Conservation (phyloP, 2,888 invertebrate genomes). For the Bellardia pandia region DNA sequence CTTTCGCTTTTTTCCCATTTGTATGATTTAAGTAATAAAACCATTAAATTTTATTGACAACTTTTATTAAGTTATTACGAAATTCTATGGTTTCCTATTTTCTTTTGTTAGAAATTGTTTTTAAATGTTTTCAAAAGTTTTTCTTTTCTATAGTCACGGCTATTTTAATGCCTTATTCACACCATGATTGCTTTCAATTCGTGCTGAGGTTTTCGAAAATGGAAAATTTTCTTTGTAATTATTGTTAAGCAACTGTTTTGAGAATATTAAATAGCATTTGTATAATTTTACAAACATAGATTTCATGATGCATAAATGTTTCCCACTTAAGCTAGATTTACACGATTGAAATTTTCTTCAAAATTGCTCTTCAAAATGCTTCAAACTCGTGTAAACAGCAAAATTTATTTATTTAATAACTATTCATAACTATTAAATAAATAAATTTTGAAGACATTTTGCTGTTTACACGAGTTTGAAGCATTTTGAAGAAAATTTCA, state of each 20-base stretch:
- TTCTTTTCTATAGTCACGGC: neutral
- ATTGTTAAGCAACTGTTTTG: neutral
- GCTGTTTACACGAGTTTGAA: too few relatives aligned
- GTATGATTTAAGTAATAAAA: conserved; percentile 54
- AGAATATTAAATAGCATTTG: neutral
- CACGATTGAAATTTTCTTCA: too few relatives aligned
- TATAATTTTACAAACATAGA: too few relatives aligned
- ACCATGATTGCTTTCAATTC: conserved; percentile 1
- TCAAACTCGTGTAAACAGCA: too few relatives aligned
- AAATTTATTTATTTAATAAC: too few relatives aligned
- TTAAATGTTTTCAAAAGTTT: conserved; percentile 8
- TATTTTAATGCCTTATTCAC: conserved; percentile 4
- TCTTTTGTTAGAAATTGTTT: conserved; percentile 20
- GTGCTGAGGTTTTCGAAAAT: neutral
- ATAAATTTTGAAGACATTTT: too few relatives aligned
- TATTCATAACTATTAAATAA: too few relatives aligned
- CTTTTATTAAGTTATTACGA: conserved; percentile 49
- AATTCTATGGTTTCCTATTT: conserved; percentile 29
- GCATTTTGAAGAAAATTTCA: too few relatives aligned
- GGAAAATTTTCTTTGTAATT: neutral
- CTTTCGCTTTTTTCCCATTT: conserved; percentile 10
- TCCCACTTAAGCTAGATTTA: too few relatives aligned
- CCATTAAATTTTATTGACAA: conserved; percentile 66
- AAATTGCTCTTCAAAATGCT: too few relatives aligned
- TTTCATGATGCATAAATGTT: neutral